These are phyloP conservation scores for Oncorhynchus gorbuscha DNA, from an alignment of 2,113 vertebrate genomes.

Conservation along the genomic window DNA sequence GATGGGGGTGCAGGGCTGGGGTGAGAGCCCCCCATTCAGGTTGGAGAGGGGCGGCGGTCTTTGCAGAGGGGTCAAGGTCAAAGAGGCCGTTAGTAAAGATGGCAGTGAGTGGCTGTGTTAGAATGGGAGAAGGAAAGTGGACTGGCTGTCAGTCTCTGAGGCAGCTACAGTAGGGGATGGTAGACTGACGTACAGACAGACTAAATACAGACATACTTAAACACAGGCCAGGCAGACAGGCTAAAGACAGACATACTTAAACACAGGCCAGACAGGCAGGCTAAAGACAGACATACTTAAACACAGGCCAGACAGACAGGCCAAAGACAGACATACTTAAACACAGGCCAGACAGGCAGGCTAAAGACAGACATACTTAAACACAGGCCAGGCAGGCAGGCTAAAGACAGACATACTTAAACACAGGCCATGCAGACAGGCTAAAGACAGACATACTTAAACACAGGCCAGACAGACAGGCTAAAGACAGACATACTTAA, in stretches of 20 bases:
- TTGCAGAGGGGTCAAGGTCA: slow-evolving; percentile 59
- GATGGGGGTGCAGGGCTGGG: slow-evolving; percentile 52
- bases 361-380: too few species aligned
- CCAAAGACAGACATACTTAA: too few species aligned
- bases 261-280: too few species aligned
- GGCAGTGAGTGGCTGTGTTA: slow-evolving; percentile 68
- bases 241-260: not conserved
- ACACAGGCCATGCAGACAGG: too few species aligned
- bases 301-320: too few species aligned
- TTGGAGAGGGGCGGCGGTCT: slow-evolving; percentile 64
- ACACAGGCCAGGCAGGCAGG: too few species aligned
- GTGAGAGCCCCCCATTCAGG: slow-evolving; percentile 54
- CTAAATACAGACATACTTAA: not conserved
- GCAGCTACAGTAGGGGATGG: not conserved
- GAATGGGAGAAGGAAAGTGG: slow-evolving; percentile 34
- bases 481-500: too few species aligned
- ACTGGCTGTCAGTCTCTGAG: slow-evolving; percentile 5
- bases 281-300: too few species aligned
- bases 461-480: too few species aligned
- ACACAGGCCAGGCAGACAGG: not conserved
- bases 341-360: too few species aligned
- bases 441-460: too few species aligned
- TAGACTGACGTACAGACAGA: slow-evolving; percentile 8
- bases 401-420: too few species aligned
- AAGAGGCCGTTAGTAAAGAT: slow-evolving; percentile 80